Base-by-base conservation (phyloP, 2,888 invertebrate species). In the Lycaena phlaeas region DNA sequence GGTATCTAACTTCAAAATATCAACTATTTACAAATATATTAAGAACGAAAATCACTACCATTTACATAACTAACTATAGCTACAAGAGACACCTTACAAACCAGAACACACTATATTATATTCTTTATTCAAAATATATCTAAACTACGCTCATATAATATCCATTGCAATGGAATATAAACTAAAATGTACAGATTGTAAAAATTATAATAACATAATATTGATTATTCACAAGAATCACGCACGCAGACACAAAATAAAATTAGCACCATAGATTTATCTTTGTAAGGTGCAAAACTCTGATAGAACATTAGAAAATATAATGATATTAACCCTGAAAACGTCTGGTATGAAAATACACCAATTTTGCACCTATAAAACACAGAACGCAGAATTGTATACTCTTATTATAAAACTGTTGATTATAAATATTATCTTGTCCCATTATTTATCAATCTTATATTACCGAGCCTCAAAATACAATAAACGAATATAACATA, bases 1-100 rank as follows among this genome's bases (percentile, higher is more conserved):
- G 68, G 70, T 64, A 61, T 59, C 46, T 56, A 58, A 54, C 40
- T 44, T 41, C 44, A 26, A 27, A 27, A n/a, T n/a, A n/a, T n/a
- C n/a, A n/a, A 22, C 30, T 27, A 37, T 41, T 28, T 31, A 34
- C 22, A 31, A 22, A 3, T 31, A 30, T 22, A 22, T 11, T 15
- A 11, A 22, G 4, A 18, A 18, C 9, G 9, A 31, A 18, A 9
- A 3, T 14, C 14, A 12, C 28, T 12, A 18, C 34, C 34, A 11
- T 22, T 11, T 34, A 34, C 34, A 34, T 18, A 11, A 11, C 11
- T 17, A 15, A 34, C 22, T n/a, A n/a, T n/a, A 17, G 6, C 10
- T 17, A 14, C 25, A 27, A 12, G 27, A 7, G 22, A 22, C 9
- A 10, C 12, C 14, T 7, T 36, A 36, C n/a, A 10, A 36, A 36